Percentiles rank a stretch among this genome's conserved stretches.
These are phyloP conservation scores for Nylanderia fulva DNA, from an alignment of 1,140 invertebrate species.

Conservation along the genomic window DNA sequence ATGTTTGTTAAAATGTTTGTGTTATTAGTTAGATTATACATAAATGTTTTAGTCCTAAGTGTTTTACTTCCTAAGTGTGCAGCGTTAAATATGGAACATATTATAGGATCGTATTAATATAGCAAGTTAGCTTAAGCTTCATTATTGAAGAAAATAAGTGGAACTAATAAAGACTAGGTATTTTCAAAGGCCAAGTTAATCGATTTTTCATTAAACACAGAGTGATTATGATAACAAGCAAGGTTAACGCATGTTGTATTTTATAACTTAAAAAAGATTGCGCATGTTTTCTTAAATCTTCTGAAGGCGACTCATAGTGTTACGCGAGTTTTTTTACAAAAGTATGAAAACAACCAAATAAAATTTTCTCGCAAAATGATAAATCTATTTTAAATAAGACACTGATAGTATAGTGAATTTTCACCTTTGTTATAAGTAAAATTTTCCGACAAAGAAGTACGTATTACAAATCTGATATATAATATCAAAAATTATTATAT, in stretches of 20 bases:
- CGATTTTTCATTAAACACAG: constrained; percentile 24
- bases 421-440: neutral
- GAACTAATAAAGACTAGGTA: constrained; percentile 41
- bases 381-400: constrained; percentile 5
- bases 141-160: constrained; percentile 44
- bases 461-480: neutral
- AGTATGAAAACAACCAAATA: neutral
- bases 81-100: neutral
- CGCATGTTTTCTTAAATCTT: constrained; percentile 14
- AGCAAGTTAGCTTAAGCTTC: constrained; percentile 11
- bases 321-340: neutral
- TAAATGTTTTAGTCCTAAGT: constrained; percentile 12
- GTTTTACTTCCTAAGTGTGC: neutral
- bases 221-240: neutral
- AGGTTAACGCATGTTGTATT: constrained; percentile 7
- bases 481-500: neutral
- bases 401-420: neutral
- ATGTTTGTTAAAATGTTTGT: neutral
- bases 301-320: neutral
- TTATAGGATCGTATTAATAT: constrained; percentile 44
- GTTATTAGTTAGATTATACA: neutral
- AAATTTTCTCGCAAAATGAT: neutral
- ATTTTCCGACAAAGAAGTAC: neutral
- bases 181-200: constrained; percentile 43
- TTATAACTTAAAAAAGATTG: constrained; percentile 12